A percentile compares a stretch with the other conserved stretches of the same genome.
Evolutionary conservation across 1,140 invertebrate species (phyloP).

Genomic region (Oreohelix idahoensis): DNA sequence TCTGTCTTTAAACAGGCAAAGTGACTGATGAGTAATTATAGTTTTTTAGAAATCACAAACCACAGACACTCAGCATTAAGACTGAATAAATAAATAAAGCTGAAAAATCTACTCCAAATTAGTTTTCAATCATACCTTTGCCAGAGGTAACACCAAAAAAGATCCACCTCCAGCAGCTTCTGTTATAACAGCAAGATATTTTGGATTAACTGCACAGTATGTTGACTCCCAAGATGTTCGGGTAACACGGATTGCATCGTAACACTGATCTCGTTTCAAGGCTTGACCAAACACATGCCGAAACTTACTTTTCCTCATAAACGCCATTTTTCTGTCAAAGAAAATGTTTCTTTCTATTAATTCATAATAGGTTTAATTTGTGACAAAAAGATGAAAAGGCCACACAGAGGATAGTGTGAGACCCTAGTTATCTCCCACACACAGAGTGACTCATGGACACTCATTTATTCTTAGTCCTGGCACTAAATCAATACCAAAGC

Average conservation of each 20-base stretch:
- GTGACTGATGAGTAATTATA: too few relatives aligned
- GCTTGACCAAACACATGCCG: slow-evolving; percentile 98
- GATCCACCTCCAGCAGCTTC: slow-evolving; percentile 98
- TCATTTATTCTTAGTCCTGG: background rate
- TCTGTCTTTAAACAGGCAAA: too few relatives aligned
- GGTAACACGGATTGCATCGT: slow-evolving; percentile 98
- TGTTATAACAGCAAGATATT: slow-evolving; percentile 98
- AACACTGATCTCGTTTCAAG: slow-evolving; percentile 97
- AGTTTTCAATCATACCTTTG: slow-evolving; percentile 81
- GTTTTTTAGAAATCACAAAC: too few relatives aligned
- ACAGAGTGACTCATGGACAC: background rate
- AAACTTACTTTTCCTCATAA: slow-evolving; percentile 86
- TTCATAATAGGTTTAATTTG: too few relatives aligned
- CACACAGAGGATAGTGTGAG: background rate
- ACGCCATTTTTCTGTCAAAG: slow-evolving; percentile 40
- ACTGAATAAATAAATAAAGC: too few relatives aligned
- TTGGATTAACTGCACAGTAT: slow-evolving; percentile 98
- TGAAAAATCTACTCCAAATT: background rate
- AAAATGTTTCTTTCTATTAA: background rate
- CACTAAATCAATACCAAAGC: background rate
- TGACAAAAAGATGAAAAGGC: too few relatives aligned
- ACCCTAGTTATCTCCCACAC: background rate
- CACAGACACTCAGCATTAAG: too few relatives aligned
- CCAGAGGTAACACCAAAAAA: slow-evolving; percentile 96
- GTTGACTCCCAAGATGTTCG: slow-evolving; percentile 99